phyloP scores from a whole-genome alignment of 2,113 vertebrate genomes.

The Prionailurus bengalensis region DNA sequence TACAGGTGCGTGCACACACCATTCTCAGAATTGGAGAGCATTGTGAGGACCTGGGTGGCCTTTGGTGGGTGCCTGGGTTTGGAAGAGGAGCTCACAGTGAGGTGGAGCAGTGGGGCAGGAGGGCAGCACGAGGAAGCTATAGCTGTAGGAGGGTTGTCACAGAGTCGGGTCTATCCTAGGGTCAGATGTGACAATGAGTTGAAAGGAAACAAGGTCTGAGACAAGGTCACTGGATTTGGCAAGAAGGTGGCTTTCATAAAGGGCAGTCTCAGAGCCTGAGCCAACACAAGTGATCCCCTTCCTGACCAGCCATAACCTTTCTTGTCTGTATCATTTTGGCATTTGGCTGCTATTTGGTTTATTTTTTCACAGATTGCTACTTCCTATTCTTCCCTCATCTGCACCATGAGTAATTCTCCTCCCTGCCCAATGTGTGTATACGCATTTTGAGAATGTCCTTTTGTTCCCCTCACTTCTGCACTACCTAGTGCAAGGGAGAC shows the following conservation, averaged over 20 bases:
- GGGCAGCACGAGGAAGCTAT: background rate
- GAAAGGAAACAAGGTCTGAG: constrained; percentile 3
- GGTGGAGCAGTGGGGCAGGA: background rate
- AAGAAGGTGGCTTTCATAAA: background rate
- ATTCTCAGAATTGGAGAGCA: background rate
- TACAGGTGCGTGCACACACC: no score
- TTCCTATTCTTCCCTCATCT: background rate
- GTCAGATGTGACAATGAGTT: background rate
- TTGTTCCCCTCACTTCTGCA: background rate
- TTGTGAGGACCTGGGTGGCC: background rate
- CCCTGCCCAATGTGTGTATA: background rate
- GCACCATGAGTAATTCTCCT: background rate
- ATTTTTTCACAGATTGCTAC: background rate
- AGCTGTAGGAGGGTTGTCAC: background rate
- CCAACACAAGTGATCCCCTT: background rate
- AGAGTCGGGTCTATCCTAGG: background rate
- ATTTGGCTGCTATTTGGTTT: background rate
- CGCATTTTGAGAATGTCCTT: background rate
- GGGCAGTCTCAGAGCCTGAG: background rate
- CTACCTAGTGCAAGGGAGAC: background rate
- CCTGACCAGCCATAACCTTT: background rate
- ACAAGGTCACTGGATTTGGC: background rate
- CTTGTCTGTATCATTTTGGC: background rate
- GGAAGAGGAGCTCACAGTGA: background rate
- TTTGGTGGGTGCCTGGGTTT: background rate